A percentile compares a stretch with the other conserved stretches of the same genome.
These are phyloP conservation scores for Stichodactyla helianthus DNA, from an alignment of 64 coral and sea anemone species.

Conservation along the genomic window DNA sequence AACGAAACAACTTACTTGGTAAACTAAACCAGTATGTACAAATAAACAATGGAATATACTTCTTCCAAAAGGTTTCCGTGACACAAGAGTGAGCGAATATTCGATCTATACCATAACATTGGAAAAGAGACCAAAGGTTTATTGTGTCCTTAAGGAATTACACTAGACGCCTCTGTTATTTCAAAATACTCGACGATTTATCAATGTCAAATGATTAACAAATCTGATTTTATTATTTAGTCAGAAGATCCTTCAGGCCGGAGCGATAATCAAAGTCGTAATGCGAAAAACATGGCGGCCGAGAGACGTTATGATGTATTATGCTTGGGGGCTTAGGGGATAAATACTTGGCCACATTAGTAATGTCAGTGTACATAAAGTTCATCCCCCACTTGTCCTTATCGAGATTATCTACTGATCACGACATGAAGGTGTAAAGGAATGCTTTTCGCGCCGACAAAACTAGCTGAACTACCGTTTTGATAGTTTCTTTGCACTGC, in stretches of 20 bases:
- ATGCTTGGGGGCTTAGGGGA: background rate
- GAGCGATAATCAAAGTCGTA: background rate
- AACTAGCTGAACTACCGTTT: background rate
- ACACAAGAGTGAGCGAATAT: background rate
- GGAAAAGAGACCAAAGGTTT: background rate
- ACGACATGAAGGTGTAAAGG: conserved; percentile 4
- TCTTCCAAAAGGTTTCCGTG: background rate
- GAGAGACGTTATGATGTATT: background rate
- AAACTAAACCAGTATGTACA: background rate
- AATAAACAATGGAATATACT: background rate
- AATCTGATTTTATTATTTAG: background rate
- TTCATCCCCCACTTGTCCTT: conserved; percentile 8
- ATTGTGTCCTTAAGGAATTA: background rate
- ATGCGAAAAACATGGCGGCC: background rate
- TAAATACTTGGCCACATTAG: background rate
- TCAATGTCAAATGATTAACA: background rate
- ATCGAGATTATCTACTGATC: background rate
- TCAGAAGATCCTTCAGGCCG: background rate
- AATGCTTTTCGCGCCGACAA: conserved; percentile 15
- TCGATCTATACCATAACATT: background rate
- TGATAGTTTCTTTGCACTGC: background rate
- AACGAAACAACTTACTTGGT: conserved; percentile 18
- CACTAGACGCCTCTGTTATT: background rate
- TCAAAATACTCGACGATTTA: background rate
- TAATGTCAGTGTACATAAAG: background rate